Percentiles rank a stretch among this genome's conserved stretches.
Evolutionary conservation across 1,140 invertebrate genomes (phyloP).

Genomic region (Anastrepha obliqua): DNA sequence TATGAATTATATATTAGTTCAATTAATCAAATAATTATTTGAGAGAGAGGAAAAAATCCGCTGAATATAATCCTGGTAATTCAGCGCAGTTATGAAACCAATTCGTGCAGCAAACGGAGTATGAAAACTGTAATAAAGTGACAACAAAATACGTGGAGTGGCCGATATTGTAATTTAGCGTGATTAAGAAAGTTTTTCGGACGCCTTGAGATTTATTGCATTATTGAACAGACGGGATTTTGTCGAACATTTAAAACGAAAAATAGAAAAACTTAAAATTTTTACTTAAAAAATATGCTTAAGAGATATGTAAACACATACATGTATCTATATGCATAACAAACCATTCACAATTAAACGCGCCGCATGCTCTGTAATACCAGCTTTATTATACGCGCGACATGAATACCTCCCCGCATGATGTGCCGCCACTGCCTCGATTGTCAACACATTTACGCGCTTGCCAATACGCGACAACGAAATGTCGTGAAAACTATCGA

Average conservation of each 20-base stretch:
- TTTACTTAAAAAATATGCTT: no score
- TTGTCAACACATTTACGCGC: constrained; percentile 75
- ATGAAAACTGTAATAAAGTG: no score
- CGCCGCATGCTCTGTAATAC: constrained; percentile 80
- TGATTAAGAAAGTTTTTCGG: no score
- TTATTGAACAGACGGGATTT: not conserved
- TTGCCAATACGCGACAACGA: constrained; percentile 77
- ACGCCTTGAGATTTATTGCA: no score
- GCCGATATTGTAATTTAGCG: no score
- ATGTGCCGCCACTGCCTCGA: constrained; percentile 75
- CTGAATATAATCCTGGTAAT: not conserved
- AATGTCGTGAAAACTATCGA: constrained; percentile 74
- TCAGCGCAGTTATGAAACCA: not conserved
- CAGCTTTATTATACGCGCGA: constrained; percentile 81
- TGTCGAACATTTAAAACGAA: not conserved
- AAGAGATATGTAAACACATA: not conserved
- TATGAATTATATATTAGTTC: no score
- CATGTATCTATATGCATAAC: constrained; percentile 56
- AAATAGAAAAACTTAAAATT: not conserved
- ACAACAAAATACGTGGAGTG: no score
- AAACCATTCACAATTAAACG: constrained; percentile 85
- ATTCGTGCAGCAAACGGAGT: not conserved
- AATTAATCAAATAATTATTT: not conserved
- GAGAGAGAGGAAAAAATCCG: not conserved
- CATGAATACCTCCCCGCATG: constrained; percentile 81